Percentiles rank a stretch among this genome's conserved stretches.
Evolutionary conservation across 2,888 invertebrate genomes (phyloP).

Genomic region (Pristionchus arcanus): DNA sequence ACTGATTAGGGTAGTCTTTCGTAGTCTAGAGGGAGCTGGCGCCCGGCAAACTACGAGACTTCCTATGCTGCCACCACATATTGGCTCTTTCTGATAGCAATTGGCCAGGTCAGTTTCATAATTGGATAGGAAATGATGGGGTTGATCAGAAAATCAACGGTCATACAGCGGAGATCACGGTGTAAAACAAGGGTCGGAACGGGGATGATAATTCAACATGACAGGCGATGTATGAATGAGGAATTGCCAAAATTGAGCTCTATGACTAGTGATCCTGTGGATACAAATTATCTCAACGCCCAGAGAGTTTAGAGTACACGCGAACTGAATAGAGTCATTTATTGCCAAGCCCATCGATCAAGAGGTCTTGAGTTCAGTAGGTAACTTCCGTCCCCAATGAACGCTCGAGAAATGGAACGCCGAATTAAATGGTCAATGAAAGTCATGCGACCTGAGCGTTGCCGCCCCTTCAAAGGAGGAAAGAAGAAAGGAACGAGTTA

Average conservation of each 20-base stretch:
- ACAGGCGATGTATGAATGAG: not conserved
- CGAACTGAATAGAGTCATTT: no score
- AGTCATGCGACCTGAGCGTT: not conserved
- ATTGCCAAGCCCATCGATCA: no score
- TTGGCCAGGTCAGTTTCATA: not conserved
- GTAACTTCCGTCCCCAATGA: not conserved
- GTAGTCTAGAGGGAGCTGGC: not conserved
- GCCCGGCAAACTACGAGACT: slow-evolving; percentile 1
- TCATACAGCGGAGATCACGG: no score
- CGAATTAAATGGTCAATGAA: not conserved
- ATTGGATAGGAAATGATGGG: slow-evolving; percentile 1
- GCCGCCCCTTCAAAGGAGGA: not conserved
- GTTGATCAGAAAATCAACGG: not conserved
- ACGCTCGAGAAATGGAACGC: not conserved
- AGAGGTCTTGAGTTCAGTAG: not conserved
- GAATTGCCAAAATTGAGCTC: no score
- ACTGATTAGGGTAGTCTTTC: slow-evolving; percentile 3
- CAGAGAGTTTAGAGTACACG: no score
- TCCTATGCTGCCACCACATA: not conserved
- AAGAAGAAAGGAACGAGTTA: slow-evolving; percentile 21
- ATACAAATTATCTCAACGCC: no score
- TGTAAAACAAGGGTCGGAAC: no score
- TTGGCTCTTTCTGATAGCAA: not conserved
- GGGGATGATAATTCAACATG: not conserved
- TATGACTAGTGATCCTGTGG: no score